Conservation (phyloP, 2,888 invertebrate species). For the Agrotis exclamationis region DNA sequence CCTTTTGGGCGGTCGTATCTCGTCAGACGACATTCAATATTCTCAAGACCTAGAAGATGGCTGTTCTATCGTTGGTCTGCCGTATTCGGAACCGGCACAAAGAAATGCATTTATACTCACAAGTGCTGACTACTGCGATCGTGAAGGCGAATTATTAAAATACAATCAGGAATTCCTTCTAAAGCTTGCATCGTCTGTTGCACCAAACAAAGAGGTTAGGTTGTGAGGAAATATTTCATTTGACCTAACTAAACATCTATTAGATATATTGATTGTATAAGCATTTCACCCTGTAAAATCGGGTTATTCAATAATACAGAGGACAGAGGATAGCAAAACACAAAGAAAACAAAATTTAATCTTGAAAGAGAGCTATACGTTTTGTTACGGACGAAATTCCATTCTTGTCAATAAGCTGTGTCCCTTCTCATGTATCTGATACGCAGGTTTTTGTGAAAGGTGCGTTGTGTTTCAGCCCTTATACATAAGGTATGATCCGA, state of each 20-base stretch:
- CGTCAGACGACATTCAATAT: constrained; percentile 81
- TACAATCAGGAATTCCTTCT: constrained; percentile 87
- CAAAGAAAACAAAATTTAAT: constrained; percentile 69
- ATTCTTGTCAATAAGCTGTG: constrained; percentile 71
- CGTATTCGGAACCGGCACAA: constrained; percentile 72
- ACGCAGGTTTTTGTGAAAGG: constrained; percentile 55
- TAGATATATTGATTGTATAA: constrained; percentile 9
- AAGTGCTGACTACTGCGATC: constrained; percentile 85
- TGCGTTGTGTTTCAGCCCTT: constrained; percentile 81
- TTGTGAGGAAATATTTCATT: background rate
- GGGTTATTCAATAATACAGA: constrained; percentile 55
- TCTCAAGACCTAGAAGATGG: constrained; percentile 85
- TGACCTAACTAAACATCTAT: background rate
- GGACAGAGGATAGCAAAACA: constrained; percentile 60
- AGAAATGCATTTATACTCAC: constrained; percentile 81
- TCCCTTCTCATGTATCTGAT: constrained; percentile 63
- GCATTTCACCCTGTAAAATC: constrained; percentile 26
- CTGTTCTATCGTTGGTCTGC: constrained; percentile 76
- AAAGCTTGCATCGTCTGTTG: constrained; percentile 79
- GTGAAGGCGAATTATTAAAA: constrained; percentile 82
- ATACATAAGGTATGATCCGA: constrained; percentile 85
- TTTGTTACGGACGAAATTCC: constrained; percentile 69
- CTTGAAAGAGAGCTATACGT: constrained; percentile 67
- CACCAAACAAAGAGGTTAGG: constrained; percentile 72
- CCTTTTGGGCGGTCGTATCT: constrained; percentile 82